Conservation (phyloP, 2,797 vertebrate species). For the Cossypha caffra region DNA sequence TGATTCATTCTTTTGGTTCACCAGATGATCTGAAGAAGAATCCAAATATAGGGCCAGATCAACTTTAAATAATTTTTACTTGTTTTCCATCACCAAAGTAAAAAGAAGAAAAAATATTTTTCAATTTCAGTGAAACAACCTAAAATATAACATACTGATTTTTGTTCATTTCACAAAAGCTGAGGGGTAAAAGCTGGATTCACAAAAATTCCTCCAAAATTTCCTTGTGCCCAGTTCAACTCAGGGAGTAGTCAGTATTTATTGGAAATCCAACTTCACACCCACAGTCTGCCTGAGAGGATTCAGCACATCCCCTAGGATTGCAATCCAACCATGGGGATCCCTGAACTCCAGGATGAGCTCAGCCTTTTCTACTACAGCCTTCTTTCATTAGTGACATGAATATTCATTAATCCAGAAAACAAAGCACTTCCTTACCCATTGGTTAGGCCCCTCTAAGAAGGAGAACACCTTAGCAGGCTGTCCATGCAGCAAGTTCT, state of each 20-base stretch:
- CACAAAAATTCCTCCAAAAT: background rate
- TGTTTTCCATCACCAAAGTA: background rate
- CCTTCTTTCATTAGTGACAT: background rate
- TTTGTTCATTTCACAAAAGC: background rate
- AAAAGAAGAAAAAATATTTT: background rate
- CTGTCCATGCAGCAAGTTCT: background rate
- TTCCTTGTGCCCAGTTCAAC: background rate
- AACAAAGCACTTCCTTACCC: background rate
- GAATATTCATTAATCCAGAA: background rate
- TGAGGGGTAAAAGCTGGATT: background rate
- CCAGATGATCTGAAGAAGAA: background rate
- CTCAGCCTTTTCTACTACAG: background rate
- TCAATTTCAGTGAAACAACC: background rate
- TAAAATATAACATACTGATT: background rate
- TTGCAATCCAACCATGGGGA: accelerated
- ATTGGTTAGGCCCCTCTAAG: background rate
- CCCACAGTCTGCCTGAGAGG: background rate
- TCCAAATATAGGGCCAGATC: background rate
- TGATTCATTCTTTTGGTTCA: background rate
- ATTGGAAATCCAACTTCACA: background rate
- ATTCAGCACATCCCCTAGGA: background rate
- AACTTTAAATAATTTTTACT: background rate
- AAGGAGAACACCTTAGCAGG: background rate
- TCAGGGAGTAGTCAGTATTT: background rate
- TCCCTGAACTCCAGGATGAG: background rate